Base-by-base conservation (phyloP, 53 echinoderm and acorn worm genomes). In the Henricia sp. region DNA sequence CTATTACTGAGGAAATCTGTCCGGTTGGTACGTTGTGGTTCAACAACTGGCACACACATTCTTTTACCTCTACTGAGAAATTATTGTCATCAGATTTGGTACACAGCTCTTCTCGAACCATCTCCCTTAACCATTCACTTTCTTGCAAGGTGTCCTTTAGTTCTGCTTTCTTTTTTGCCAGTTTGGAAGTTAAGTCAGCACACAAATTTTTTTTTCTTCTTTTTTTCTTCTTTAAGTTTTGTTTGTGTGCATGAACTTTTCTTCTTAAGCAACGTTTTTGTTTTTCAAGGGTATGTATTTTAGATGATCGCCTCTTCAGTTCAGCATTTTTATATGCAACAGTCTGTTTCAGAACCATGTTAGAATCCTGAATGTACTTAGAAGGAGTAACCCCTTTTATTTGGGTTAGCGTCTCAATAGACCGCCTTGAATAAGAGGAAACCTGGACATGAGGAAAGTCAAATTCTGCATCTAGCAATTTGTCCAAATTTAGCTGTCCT, bases 61-160 rank as follows among this genome's bases (percentile, higher is more conserved):
- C 70, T 39, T 69, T 68, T 54, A 83, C 34, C 35, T 53, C 48
- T 24, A 29, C 35, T 37, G 77, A 68, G 58, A 67, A 71, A 25
- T 40, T 38, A 3, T 82, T 71, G 39, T 21, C 17, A 50, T 55
- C 70, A 43, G 58, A 58, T 64, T 76, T 38, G 1, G 87, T 50
- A 41, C 10, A 35, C 36, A 87, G 33, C 28, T 77, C 38, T 26
- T 77, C 68, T 40, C 69, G 30, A 20, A 87, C 29, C 78, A 78
- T 87, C 34, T 87, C 70, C 29, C 69, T 67, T 16, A 87, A 70
- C 87, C 77, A 77, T 13, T 87, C 77, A 69, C 78, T 87, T 67
- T 87, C 87, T 10, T 25, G 57, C 44, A 65, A 44, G 34, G 25
- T 24, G 19, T 88, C 82, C 14, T 70, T 68, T 17, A 53, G 21